Conservation (phyloP, 2,797 vertebrate genomes). For the Gymnoscopelus microlampas region DNA sequence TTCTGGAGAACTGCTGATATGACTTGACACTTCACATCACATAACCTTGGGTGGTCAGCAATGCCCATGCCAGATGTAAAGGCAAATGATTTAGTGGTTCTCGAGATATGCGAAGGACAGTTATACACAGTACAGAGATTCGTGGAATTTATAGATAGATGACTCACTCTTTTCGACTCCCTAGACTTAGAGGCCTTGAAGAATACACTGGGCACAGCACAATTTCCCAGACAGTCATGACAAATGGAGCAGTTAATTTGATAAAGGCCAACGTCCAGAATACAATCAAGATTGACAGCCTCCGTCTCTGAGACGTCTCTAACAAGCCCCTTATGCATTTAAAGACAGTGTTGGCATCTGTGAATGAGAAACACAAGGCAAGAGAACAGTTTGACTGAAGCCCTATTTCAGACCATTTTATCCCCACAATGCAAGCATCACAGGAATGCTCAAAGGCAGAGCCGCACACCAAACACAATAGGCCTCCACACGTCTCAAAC, state of each 20-base stretch:
- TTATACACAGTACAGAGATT: too few relatives aligned
- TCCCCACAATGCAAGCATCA: constrained; percentile 37
- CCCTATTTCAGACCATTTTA: constrained; percentile 31
- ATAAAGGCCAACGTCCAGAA: constrained; percentile 24
- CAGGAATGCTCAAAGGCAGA: constrained; percentile 40
- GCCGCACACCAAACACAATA: constrained; percentile 46
- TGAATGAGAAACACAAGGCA: constrained; percentile 25
- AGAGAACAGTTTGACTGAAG: constrained; percentile 30
- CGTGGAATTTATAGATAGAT: too few relatives aligned
- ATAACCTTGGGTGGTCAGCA: too few relatives aligned
- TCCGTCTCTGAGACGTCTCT: constrained; percentile 29
- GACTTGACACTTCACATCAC: too few relatives aligned
- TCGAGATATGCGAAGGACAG: too few relatives aligned
- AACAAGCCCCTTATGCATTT: constrained; percentile 30
- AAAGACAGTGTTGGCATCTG: constrained; percentile 17
- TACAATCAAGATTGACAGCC: constrained; percentile 36
- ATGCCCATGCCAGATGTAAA: too few relatives aligned
- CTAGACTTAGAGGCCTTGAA: constrained; percentile 14
- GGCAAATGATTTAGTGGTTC: too few relatives aligned
- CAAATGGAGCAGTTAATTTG: constrained; percentile 23
- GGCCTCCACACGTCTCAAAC: constrained; percentile 26
- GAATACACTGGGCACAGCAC: background rate
- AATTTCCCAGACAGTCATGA: constrained; percentile 27
- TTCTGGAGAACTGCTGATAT: too few relatives aligned
- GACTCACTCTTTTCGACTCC: constrained; percentile 7